Evolutionary conservation across 1,140 invertebrate genomes (phyloP), one percentile per base, ranked within the genome.

Genomic region (Schmidtea mediterranea): DNA sequence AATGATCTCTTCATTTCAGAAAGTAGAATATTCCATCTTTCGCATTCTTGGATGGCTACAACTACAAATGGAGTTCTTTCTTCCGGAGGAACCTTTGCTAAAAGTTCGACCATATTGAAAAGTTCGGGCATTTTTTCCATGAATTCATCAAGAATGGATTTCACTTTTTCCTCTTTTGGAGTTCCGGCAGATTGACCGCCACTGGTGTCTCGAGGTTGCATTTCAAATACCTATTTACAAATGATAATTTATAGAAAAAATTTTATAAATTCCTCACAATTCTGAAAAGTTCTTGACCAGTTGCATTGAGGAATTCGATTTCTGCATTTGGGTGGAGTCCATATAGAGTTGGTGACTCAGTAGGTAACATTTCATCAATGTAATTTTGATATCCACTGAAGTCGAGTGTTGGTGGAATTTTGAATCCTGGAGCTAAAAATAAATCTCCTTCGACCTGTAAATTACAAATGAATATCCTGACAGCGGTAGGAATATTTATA

Each of bases 211-310:
- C 55, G 82, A 71, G 0, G 82, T 84, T 13, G 80, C 59, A 87
- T 82, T 56, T 82, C 70, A 0, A 86, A 84, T 60, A 92, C 84
- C 77, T 92, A 81, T 65, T 90, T 83, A 62, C 92, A 94, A 80
- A 0, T 81, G 87, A 54, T 74, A 74, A 58, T 92, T 90, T 21
- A 10, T 78, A 76, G 59, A 89, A 82, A 56, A 82, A 70, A 0
- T 86, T 84, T 60, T 92, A 84, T 76, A 92, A 81, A 65, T 92
- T 83, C 62, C 92, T 84, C 21, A 94, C 80, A 0, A 82, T 89
- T 54, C 74, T 74, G 58, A 92, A 90, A 19, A 92, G 68, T 61
- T 79, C 82, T 56, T 89, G 82, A 0, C 82, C 81, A 0, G 78
- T 81, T 0, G 78, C 81, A 0, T 82, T 89, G 8, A 92, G 61